Percentiles rank a stretch among this genome's conserved stretches.
Conservation (phyloP, 2,113 vertebrate species). For the Pituophis catenifer region DNA sequence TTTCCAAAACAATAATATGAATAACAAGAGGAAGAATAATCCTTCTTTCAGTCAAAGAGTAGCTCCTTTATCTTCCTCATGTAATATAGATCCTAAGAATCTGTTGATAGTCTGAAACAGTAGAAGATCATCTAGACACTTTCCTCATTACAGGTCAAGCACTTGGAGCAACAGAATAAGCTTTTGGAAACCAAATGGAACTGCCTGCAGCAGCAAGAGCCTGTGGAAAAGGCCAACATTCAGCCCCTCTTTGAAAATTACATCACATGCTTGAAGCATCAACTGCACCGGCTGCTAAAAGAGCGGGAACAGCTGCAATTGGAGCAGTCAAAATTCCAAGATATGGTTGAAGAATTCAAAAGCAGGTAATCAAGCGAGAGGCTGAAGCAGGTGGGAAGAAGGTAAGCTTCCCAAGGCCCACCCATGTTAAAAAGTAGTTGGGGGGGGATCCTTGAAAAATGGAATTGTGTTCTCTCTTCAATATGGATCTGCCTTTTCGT, state of each 20-base stretch:
- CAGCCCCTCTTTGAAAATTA: constrained; percentile 79
- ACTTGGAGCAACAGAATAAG: constrained; percentile 76
- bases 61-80: neutral
- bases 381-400: neutral
- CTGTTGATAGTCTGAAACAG: neutral
- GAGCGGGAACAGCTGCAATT: constrained; percentile 76
- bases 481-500: neutral
- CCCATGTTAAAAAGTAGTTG: neutral
- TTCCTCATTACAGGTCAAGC: constrained; percentile 45
- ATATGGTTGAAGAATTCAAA: constrained; percentile 80
- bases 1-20: neutral
- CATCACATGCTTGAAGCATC: constrained; percentile 75
- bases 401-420: neutral
- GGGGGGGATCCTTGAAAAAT: neutral
- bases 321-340: constrained; percentile 79
- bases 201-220: constrained; percentile 65
- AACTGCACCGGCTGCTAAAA: constrained; percentile 71
- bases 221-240: constrained; percentile 57
- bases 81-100: neutral
- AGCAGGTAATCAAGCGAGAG: constrained; percentile 58
- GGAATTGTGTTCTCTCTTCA: neutral
- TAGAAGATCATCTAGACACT: neutral
- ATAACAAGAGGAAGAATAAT: neutral
- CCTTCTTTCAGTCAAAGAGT: neutral
- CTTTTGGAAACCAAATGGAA: constrained; percentile 75